Percentiles rank a stretch among this genome's conserved stretches.
Conservation (phyloP, 92 coral and sea anemone species). For the Zoanthus solanderi region DNA sequence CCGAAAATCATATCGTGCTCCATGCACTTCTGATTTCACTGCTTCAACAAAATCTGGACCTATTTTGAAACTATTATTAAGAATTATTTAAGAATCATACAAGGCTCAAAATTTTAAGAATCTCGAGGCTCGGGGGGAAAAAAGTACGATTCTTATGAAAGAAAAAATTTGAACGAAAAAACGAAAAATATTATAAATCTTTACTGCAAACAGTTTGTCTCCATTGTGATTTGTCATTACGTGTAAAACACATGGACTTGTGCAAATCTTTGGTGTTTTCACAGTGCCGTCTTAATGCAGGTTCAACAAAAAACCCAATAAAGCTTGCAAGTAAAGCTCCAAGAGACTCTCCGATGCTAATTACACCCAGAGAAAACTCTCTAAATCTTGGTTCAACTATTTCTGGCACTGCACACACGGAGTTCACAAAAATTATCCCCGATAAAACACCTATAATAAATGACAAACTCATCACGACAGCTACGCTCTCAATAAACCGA, state of each 20-base stretch:
- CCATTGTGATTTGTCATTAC: conserved; percentile 21
- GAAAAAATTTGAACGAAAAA: no score
- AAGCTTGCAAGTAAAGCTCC: conserved; percentile 80
- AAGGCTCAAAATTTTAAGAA: no score
- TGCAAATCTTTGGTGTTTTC: background rate
- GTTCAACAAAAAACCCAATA: conserved; percentile 76
- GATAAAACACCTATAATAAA: conserved; percentile 73
- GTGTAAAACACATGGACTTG: conserved; percentile 51
- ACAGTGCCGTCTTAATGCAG: conserved; percentile 75
- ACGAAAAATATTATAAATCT: no score
- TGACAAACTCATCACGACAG: conserved; percentile 58
- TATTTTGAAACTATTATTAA: no score
- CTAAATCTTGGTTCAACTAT: conserved; percentile 74
- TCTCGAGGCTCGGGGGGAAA: no score
- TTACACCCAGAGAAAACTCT: conserved; percentile 81
- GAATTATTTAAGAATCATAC: no score
- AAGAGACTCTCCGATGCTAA: conserved; percentile 64
- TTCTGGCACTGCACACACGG: conserved; percentile 76
- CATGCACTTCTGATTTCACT: no score
- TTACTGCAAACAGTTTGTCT: background rate
- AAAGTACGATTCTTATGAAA: no score
- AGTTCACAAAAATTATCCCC: conserved; percentile 78
- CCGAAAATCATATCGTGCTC: no score
- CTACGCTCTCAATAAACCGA: conserved; percentile 69
- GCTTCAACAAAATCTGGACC: no score